A percentile compares a stretch with the other conserved stretches of the same genome.
Conservation (phyloP, 2,888 invertebrate species). For the Corythucha ciliata region DNA sequence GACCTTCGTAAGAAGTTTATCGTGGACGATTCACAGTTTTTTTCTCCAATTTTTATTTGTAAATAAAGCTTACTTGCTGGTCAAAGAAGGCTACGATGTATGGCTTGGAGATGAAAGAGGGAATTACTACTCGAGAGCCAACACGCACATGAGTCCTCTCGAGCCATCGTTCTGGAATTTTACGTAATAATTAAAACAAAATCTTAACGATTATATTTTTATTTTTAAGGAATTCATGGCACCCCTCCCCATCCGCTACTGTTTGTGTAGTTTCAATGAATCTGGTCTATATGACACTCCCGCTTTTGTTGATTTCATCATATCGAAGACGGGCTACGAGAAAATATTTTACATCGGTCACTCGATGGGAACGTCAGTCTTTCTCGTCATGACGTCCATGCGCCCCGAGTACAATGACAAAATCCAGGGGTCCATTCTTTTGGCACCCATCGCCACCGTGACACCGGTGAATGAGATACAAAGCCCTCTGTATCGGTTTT, state of each 20-base stretch:
- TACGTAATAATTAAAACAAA: constrained; percentile 10
- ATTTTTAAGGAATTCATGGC: no score
- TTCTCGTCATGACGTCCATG: constrained; percentile 58
- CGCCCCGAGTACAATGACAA: constrained; percentile 57
- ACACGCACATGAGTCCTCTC: constrained; percentile 11
- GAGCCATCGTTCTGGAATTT: constrained; percentile 18
- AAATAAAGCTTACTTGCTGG: constrained; percentile 16
- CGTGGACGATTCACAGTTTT: no score
- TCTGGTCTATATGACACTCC: constrained; percentile 78
- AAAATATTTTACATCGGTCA: constrained; percentile 71
- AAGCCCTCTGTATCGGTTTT: no score
- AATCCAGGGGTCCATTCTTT: constrained; percentile 47
- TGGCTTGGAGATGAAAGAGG: constrained; percentile 19
- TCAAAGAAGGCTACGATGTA: constrained; percentile 15
- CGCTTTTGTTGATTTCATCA: constrained; percentile 62
- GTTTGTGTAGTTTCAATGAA: constrained; percentile 49
- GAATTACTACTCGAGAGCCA: constrained; percentile 8
- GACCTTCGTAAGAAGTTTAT: constrained; percentile 11
- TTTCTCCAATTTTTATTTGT: no score
- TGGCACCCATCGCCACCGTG: constrained; percentile 55
- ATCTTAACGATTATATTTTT: no score
- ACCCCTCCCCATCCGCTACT: no score
- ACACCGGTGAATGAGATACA: no score
- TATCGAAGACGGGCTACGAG: constrained; percentile 44
- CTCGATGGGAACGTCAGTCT: constrained; percentile 76